Evolutionary conservation across 1,140 invertebrate species (phyloP).

Genomic region (Macrosteles quadrilineatus): DNA sequence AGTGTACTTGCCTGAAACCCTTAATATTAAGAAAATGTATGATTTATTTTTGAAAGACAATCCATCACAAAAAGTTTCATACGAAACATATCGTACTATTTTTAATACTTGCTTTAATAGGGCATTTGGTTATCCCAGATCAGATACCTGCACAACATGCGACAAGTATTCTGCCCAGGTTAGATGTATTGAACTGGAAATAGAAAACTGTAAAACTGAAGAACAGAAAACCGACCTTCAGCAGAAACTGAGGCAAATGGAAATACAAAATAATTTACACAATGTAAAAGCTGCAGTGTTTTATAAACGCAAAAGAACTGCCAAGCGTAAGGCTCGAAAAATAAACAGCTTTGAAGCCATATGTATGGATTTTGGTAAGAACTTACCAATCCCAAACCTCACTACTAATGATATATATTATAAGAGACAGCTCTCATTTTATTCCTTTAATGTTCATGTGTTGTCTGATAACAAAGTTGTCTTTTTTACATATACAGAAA

Average conservation of each 20-base stretch:
- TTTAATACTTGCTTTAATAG: slow-evolving; percentile 34
- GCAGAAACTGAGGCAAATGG: neutral
- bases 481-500: slow-evolving; percentile 39
- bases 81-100: slow-evolving; percentile 28
- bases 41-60: slow-evolving; percentile 41
- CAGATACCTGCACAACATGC: slow-evolving; percentile 32
- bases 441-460: slow-evolving; percentile 37
- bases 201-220: too few relatives aligned
- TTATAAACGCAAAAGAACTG: slow-evolving; percentile 27
- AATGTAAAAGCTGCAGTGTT: slow-evolving; percentile 31
- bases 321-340: slow-evolving; percentile 5
- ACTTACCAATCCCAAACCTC: slow-evolving; percentile 35
- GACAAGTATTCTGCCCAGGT: slow-evolving; percentile 3
- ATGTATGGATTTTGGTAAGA: slow-evolving; percentile 37
- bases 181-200: slow-evolving; percentile 4
- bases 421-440: slow-evolving; percentile 35
- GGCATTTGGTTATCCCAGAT: slow-evolving; percentile 31
- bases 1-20: slow-evolving; percentile 14
- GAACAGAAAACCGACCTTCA: slow-evolving; percentile 1
- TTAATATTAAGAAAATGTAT: slow-evolving; percentile 25
- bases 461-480: slow-evolving; percentile 23
- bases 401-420: slow-evolving; percentile 40
- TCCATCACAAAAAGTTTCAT: slow-evolving; percentile 21
- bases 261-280: slow-evolving; percentile 20
- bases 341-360: slow-evolving; percentile 32